Base-by-base conservation (phyloP, 1,140 invertebrate genomes). In the Odontomachus brunneus region DNA sequence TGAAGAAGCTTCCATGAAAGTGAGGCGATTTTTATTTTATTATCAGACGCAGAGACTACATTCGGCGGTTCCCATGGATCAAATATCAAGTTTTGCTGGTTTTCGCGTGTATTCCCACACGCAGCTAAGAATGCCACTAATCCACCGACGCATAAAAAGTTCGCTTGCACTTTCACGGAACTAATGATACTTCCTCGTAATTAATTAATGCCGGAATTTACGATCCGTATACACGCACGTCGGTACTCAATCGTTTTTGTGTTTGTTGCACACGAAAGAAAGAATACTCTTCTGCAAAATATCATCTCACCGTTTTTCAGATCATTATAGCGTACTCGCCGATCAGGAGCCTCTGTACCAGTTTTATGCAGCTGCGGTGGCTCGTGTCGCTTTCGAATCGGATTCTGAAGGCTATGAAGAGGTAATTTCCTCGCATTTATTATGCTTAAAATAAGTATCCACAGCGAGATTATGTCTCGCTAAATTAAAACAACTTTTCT, bases 321-420 rank as follows among this genome's bases (percentile, higher is more conserved):
- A 94, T 90, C 88, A 91, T 60, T 93, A 92, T 55, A 91, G 93
- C 26, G 89, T 92, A 48, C 94, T 96, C 71, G 94, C 94, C 44
- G 96, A 98, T 24, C 87, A 88, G 91, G 97, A 98, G 89, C 98
- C 97, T 0, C 95, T 98, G 22, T 98, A 98, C 92, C 98, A 98
- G 91, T 98, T 98, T 93, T 98, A 98, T 92, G 96, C 97, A 82
- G 97, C 96, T 15, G 96, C 96, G 72, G 96, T 97, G 89, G 95
- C 96, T 80, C 96, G 96, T 94, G 95, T 95, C 57, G 95, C 93
- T 22, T 94, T 95, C 57, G 96, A 97, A 82, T 96, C 96, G 0
- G 97, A 97, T 88, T 97, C 96, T 17, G 97, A 98, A 94, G 96
- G 96, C 84, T 98, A 98, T 93, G 97, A 98, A 91, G 96, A 97